Evolutionary conservation across 2,113 vertebrate species (phyloP).

Genomic region (Hydropotes inermis): DNA sequence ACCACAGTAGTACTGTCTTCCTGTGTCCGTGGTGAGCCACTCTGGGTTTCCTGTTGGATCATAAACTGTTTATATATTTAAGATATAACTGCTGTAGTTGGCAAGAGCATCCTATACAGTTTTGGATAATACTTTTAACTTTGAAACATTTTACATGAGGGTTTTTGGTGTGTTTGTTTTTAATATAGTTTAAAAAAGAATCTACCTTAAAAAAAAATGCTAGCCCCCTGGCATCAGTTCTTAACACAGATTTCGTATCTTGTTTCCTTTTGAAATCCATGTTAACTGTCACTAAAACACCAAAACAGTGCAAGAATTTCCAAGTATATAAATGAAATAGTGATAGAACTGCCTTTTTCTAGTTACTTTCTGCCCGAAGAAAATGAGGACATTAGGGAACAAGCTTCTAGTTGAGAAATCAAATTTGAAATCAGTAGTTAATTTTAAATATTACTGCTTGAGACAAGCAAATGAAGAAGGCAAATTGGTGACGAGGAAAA

Average conservation of each 20-base stretch:
- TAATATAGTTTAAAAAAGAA: background rate
- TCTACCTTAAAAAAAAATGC: background rate
- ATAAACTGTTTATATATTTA: background rate
- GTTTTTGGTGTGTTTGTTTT: background rate
- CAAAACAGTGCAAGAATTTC: background rate
- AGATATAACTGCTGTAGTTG: background rate
- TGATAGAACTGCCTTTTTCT: background rate
- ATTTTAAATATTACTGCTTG: background rate
- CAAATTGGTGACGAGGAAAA: background rate
- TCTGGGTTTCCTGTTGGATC: background rate
- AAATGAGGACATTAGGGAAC: background rate
- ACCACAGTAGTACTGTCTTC: background rate
- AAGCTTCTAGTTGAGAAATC: background rate
- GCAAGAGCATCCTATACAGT: background rate
- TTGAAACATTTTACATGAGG: background rate
- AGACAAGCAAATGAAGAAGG: background rate
- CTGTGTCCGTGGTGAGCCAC: background rate
- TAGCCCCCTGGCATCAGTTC: background rate
- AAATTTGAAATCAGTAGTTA: background rate
- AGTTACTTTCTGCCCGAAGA: background rate
- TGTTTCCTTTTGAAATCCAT: background rate
- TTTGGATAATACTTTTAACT: background rate
- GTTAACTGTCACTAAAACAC: background rate
- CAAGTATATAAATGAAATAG: background rate
- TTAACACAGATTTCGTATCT: slow-evolving; percentile 30